Evolutionary conservation across 2,797 vertebrate genomes (phyloP).

Genomic region (Salarias fasciatus): DNA sequence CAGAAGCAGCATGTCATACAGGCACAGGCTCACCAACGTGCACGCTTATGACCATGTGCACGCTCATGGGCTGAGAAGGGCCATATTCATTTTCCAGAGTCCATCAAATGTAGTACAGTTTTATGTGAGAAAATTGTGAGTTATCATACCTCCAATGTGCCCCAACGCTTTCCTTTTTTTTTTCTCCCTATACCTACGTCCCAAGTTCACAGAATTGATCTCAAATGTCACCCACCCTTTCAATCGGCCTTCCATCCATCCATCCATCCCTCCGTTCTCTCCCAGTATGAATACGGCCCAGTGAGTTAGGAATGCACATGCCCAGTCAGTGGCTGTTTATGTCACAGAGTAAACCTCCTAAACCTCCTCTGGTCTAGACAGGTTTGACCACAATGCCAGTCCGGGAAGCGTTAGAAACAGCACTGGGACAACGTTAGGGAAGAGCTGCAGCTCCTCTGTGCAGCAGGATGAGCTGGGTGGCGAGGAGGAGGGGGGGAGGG

Average conservation of each 20-base stretch:
- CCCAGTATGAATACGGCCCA: slow-evolving; percentile 78
- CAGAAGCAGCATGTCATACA: slow-evolving; percentile 80
- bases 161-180: slow-evolving; percentile 37
- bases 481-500: background rate
- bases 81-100: slow-evolving; percentile 82
- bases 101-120: slow-evolving; percentile 37
- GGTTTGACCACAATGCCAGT: slow-evolving; percentile 68
- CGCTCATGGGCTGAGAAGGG: slow-evolving; percentile 74
- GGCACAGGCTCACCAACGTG: slow-evolving; percentile 74
- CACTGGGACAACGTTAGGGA: slow-evolving; percentile 53
- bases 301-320: slow-evolving; percentile 75
- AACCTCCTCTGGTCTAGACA: slow-evolving; percentile 74
- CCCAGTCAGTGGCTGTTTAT: slow-evolving; percentile 63
- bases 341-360: slow-evolving; percentile 73
- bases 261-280: slow-evolving; percentile 44
- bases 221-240: slow-evolving; percentile 38
- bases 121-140: slow-evolving; percentile 10
- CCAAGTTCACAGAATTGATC: slow-evolving; percentile 45
- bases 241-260: slow-evolving; percentile 45
- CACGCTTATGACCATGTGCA: slow-evolving; percentile 76
- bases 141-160: too few species aligned
- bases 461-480: slow-evolving; percentile 49
- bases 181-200: slow-evolving; percentile 47
- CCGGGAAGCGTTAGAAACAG: slow-evolving; percentile 62
- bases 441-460: slow-evolving; percentile 50